Evolutionary conservation across 2,797 vertebrate genomes (phyloP).

Genomic region (Enteromius fasciolatus): DNA sequence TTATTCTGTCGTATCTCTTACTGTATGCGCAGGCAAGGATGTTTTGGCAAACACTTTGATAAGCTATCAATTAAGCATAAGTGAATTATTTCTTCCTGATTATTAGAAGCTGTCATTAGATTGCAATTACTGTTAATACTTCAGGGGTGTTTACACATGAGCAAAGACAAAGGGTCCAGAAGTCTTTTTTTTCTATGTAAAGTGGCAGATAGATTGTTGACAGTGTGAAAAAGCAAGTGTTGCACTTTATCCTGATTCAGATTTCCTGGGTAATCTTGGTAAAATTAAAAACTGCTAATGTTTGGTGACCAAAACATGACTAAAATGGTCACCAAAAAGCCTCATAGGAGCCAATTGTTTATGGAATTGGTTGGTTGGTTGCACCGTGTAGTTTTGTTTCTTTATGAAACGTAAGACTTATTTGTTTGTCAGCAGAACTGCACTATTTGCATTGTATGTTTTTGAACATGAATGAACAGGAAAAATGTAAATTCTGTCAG

Average conservation of each 20-base stretch:
- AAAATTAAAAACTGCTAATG: background rate
- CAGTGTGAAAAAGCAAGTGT: background rate
- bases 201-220: slow-evolving; percentile 2
- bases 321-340: too few species aligned
- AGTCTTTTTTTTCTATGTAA: background rate
- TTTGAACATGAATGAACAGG: too few species aligned
- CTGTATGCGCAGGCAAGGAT: background rate
- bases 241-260: too few species aligned
- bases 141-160: slow-evolving; percentile 24
- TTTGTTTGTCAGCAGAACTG: background rate
- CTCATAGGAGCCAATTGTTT: background rate
- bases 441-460: too few species aligned
- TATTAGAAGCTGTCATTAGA: slow-evolving; percentile 25
- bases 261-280: background rate
- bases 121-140: slow-evolving; percentile 9
- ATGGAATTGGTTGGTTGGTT: background rate
- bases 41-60: slow-evolving; percentile 21
- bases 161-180: background rate
- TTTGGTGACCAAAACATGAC: too few species aligned
- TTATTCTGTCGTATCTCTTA: slow-evolving; percentile 11
- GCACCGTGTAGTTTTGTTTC: background rate
- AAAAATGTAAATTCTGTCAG: too few species aligned
- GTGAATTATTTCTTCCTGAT: slow-evolving; percentile 25
- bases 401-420: background rate
- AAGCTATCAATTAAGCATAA: slow-evolving; percentile 25